Evolutionary conservation across 2,797 vertebrate genomes (phyloP), one percentile per base, ranked within the genome.

Genomic region (Vespertilio murinus): DNA sequence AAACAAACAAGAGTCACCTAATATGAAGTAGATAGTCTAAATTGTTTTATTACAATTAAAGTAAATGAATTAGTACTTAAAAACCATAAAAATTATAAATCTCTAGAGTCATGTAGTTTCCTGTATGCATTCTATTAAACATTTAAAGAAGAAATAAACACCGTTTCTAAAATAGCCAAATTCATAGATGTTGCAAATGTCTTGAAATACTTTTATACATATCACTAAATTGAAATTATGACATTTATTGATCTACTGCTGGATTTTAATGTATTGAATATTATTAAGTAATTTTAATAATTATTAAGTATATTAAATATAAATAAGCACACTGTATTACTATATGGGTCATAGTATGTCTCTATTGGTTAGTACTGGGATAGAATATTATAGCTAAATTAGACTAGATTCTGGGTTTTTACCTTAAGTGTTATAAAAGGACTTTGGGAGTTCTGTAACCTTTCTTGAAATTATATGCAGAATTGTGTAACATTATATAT

Each of bases 371-470:
- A 59, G 17, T 64, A 49, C 5, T 82, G 40, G 13, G 69, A 8
- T 83, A 93, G 59, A 89, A 95, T 83, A 78, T 83, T 20, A 87
- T 49, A 38, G 8, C 1, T 38, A 94, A 91, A 89, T 75, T 88
- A 65, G 7, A 83, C 23, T 75, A 49, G 12, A 64, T 2, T 42
- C 18, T 64, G 22, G 35, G 12, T 64, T 89, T 96, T 74, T 86
- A 11, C 28, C 8, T 56, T 79, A 79, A 7, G 14, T 75, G 0
- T 18, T 35, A 54, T 79, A 30, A 91, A 33, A 40, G 6, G 16
- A 79, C 49, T 54, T 92, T 80, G 20, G 3, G 25, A 59, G 1
- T 28, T 81, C 42, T 77, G 11, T 49, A 88, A 18, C 2, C 35
- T 54, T 5, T 12, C 0, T 90, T 85, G 56, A 93, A 92, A 64